These are phyloP conservation scores for Danaus melanippus DNA, from an alignment of 1,140 invertebrate genomes.

Conservation along the genomic window DNA sequence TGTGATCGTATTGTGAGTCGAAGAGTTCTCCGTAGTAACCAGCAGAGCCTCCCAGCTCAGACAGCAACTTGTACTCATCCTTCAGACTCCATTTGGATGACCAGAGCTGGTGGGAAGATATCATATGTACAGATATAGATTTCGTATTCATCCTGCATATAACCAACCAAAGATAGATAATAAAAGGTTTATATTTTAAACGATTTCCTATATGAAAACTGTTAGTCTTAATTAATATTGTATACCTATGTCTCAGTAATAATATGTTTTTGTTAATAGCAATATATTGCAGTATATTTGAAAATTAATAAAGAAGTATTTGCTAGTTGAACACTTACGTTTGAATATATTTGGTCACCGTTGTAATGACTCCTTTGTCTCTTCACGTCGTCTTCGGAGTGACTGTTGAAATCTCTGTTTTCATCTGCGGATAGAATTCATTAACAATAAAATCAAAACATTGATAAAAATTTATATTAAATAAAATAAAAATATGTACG, in stretches of 20 bases:
- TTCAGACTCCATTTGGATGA: constrained; percentile 91
- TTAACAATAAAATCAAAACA: no score
- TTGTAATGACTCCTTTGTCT: constrained; percentile 89
- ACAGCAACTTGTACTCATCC: constrained; percentile 88
- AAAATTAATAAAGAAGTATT: neutral
- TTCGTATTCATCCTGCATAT: no score
- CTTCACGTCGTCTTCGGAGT: constrained; percentile 88
- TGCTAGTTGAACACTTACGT: constrained; percentile 76
- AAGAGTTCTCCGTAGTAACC: constrained; percentile 63
- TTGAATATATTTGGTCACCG: constrained; percentile 90
- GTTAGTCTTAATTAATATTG: no score
- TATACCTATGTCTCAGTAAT: neutral
- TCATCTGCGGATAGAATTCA: constrained; percentile 77
- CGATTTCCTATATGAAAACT: no score
- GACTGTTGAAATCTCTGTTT: constrained; percentile 86
- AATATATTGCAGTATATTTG: constrained; percentile 3
- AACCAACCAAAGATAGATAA: no score
- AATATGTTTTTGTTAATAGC: neutral
- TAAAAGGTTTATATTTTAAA: no score
- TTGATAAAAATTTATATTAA: neutral
- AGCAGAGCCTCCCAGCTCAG: constrained; percentile 79
- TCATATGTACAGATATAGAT: neutral
- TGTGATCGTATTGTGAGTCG: constrained; percentile 58
- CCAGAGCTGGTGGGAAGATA: constrained; percentile 70
- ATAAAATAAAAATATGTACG: constrained; percentile 12